These are phyloP conservation scores for Sebastolobus altivelis DNA, from an alignment of 2,797 vertebrate species.

Conservation along the genomic window DNA sequence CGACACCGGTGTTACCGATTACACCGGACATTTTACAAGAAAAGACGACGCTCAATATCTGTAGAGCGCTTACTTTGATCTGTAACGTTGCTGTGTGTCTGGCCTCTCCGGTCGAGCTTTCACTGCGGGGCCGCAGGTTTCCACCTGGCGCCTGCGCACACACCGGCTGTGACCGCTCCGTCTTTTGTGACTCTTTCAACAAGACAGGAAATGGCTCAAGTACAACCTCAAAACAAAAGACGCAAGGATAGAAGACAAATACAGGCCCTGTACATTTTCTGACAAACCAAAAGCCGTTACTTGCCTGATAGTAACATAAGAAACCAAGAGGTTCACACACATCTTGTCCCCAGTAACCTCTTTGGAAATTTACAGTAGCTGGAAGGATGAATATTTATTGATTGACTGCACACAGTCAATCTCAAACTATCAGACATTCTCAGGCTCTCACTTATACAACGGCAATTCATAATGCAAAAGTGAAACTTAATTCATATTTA, in stretches of 20 bases:
- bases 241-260: background rate
- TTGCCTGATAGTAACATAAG: background rate
- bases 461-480: background rate
- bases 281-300: background rate
- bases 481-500: background rate
- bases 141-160: too few species aligned
- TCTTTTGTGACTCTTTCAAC: too few species aligned
- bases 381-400: background rate
- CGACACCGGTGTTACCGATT: too few species aligned
- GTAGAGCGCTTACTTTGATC: too few species aligned
- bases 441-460: background rate
- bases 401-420: background rate
- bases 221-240: background rate
- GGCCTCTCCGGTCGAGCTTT: too few species aligned
- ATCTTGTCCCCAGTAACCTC: slow-evolving; percentile 2
- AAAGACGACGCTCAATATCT: too few species aligned
- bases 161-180: too few species aligned
- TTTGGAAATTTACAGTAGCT: background rate
- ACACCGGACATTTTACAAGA: too few species aligned
- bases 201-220: background rate
- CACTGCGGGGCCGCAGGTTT: too few species aligned
- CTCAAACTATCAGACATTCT: background rate
- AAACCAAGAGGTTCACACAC: background rate
- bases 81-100: too few species aligned
- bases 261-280: background rate